phyloP scores from a whole-genome alignment of 2,888 invertebrate species.

The Leucania comma region DNA sequence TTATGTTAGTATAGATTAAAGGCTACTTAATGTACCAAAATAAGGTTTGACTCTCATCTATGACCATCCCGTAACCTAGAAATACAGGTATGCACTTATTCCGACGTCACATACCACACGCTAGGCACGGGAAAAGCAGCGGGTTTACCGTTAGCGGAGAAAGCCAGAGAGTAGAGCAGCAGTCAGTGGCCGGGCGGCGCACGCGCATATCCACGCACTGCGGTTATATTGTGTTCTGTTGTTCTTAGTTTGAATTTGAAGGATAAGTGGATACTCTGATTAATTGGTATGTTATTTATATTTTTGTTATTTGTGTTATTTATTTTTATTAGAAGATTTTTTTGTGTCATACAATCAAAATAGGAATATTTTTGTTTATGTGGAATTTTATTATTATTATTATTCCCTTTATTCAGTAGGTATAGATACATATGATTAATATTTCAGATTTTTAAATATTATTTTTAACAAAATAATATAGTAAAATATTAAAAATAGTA shows the following conservation, averaged over 20 bases:
- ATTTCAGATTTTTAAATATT: too few relatives aligned
- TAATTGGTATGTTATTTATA: conserved; percentile 45
- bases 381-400: too few relatives aligned
- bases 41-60: not conserved
- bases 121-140: conserved; percentile 63
- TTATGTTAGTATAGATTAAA: not conserved
- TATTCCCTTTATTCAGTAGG: too few relatives aligned
- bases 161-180: conserved; percentile 78
- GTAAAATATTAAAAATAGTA: too few relatives aligned
- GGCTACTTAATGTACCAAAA: not conserved
- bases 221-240: conserved; percentile 23
- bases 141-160: conserved; percentile 85
- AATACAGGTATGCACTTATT: conserved; percentile 64
- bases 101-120: conserved; percentile 55
- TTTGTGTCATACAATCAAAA: not conserved
- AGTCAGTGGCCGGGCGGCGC: conserved; percentile 51
- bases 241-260: conserved; percentile 29
- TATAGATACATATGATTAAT: too few relatives aligned
- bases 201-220: conserved; percentile 49
- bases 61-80: conserved; percentile 55
- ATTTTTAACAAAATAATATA: too few relatives aligned
- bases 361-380: not conserved
- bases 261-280: conserved; percentile 33
- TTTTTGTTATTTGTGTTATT: not conserved
- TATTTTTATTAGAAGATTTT: not conserved